Base-by-base conservation (phyloP, 2,797 vertebrate species). In the Lepus townsendii region DNA sequence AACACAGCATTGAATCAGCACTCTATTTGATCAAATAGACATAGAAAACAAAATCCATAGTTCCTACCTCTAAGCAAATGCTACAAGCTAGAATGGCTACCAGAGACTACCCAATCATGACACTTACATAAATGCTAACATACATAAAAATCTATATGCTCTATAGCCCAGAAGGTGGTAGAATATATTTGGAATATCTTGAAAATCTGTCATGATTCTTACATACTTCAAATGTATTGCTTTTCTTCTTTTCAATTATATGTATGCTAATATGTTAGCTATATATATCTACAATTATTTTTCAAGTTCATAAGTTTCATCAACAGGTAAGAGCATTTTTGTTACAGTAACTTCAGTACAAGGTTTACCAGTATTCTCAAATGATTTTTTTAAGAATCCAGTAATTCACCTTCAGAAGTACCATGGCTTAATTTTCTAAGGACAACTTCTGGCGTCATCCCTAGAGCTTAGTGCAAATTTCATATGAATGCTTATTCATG, bases 241-340 rank as follows among this genome's bases (percentile, higher is more conserved):
- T 80, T 69, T 95, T 80, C 47, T 94, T 60, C 66, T 66, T 87
- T 75, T 19, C 7, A 84, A 62, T 42, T 50, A 50, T 12, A 30
- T 52, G 50, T 19, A 19, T 63, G 3, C 2, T 47, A 62, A 68
- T 77, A 54, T 88, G 90, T 69, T 35, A 69, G 26, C 27, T 80
- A 2, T 54, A 10, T 30, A 65, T 24, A 75, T 94, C 52, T 75
- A 57, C 91, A 88, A 35, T 87, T 87, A 62, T 90, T 90, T 65
- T 63, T 79, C 92, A 73, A 60, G 22, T 77, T 91, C 78, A 77
- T 83, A 0, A 78, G 68, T 93, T 95, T 95, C 52, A 35, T 90
- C 42, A 7, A 17, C 13, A 52, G 63, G 9, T 42, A 87, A 84
- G 5, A 2, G 92, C 6, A 79, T 73, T 60, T 71, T 80, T 85